phyloP scores from a whole-genome alignment of 2,113 vertebrate species.

The Meleagris gallopavo region DNA sequence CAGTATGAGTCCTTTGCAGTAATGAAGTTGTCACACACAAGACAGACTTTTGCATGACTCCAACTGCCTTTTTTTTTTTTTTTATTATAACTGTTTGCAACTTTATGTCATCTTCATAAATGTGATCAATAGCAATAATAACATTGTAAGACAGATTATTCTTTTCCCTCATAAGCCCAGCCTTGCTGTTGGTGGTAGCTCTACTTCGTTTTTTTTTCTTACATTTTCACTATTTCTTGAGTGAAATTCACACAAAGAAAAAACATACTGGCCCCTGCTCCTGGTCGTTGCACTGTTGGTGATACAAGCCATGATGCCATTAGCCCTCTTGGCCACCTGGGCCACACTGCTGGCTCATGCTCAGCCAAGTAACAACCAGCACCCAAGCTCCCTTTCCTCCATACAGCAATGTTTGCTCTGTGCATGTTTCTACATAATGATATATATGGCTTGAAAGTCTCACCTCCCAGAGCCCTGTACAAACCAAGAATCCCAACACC shows the following conservation, averaged over 20 bases:
- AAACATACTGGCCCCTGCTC: fast-evolving
- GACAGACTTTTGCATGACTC: constrained; percentile 62
- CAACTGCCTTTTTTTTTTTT: constrained; percentile 43
- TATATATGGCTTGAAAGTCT: too few species aligned
- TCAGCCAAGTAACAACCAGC: too few species aligned
- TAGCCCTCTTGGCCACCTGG: too few species aligned
- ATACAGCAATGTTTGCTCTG: fast-evolving
- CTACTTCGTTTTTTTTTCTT: fast-evolving
- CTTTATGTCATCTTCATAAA: constrained; percentile 64
- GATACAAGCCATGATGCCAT: too few species aligned
- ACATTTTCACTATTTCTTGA: background rate
- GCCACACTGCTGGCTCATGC: too few species aligned
- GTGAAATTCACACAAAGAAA: background rate
- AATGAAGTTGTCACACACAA: constrained; percentile 65
- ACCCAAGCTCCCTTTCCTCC: too few species aligned
- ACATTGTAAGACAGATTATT: constrained; percentile 27
- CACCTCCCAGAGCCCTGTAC: fast-evolving
- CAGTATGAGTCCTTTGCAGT: background rate
- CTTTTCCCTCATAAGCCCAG: background rate
- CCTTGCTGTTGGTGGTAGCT: background rate
- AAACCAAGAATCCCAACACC: fast-evolving
- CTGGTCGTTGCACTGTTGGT: too few species aligned
- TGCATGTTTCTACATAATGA: fast-evolving
- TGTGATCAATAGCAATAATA: constrained; percentile 58
- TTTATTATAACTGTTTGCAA: constrained; percentile 48